Base-by-base conservation (phyloP, 1,140 invertebrate genomes). In the Heliconius congener region DNA sequence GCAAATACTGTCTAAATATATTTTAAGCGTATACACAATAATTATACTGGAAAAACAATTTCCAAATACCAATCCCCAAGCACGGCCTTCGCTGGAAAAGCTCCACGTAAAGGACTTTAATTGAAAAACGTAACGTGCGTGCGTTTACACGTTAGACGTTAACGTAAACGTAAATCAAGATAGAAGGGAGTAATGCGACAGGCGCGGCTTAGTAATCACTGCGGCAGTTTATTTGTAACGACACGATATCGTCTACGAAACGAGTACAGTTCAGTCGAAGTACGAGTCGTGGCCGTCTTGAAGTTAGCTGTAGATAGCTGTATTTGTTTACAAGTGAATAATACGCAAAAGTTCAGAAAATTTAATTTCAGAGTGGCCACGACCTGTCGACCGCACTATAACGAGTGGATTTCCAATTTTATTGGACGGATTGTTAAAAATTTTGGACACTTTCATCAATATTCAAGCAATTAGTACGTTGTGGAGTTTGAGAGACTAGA, bases 121-220 rank as follows among this genome's bases (percentile, higher is more conserved):
- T 80, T 74, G 75, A 74, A 76, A 76, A 76, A 57, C 39, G 50
- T 76, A 80, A 73, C 75, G 71, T 77, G 75, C 74, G 79, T 80
- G 79, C 71, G 46, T 27, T 71, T 73, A 57, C n/a, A 57, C 55
- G 55, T 57, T 57, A 55, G 13, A 55, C 52, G 52, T 55, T 57
- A 37, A 37, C 34, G 34, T 37, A 37, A 81, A 74, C 57, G 73
- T 77, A 81, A 81, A 81, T 81, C 80, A 77, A 81, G 73, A 75
- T 74, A 71, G 74, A 77, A 81, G 76, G 75, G 80, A 55, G 72
- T 81, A 76, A 80, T 81, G 80, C 73, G 80, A 77, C 80, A 77
- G 80, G 80, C 80, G 80, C 42, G 80, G 71, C 71, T 34, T 50
- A 57, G 76, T 77, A 81, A 77, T 77, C 30, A 77, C 76, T 74